Conservation (phyloP, 2,888 invertebrate species). For the Diarsia dahlii region DNA sequence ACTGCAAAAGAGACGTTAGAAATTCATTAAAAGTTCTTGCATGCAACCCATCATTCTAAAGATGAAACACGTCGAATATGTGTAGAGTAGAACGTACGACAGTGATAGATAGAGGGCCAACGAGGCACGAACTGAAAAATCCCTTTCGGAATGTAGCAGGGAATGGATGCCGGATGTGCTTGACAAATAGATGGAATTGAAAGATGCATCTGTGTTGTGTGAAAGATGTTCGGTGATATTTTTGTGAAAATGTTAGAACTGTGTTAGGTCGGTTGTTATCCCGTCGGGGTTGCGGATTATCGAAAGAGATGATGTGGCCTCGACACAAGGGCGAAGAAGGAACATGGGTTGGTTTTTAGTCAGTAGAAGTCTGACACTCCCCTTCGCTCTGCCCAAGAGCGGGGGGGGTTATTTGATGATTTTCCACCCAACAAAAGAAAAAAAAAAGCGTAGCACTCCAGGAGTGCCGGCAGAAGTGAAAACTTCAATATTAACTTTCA, state of each 20-base stretch:
- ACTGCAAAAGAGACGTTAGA: slow-evolving; percentile 20
- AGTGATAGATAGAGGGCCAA: slow-evolving; percentile 67
- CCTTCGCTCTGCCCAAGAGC: too few relatives aligned
- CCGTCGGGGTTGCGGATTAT: too few relatives aligned
- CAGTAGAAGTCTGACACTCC: too few relatives aligned
- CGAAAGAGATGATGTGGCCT: too few relatives aligned
- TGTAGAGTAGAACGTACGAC: slow-evolving; percentile 43
- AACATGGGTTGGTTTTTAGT: too few relatives aligned
- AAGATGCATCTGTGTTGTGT: slow-evolving; percentile 39
- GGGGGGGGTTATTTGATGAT: too few relatives aligned
- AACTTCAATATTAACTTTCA: too few relatives aligned
- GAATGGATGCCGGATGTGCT: slow-evolving; percentile 30
- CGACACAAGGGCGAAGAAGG: too few relatives aligned
- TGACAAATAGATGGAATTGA: slow-evolving; percentile 45
- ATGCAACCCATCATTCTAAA: slow-evolving; percentile 47
- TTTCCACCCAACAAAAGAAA: too few relatives aligned
- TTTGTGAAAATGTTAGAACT: background rate
- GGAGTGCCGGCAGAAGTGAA: too few relatives aligned
- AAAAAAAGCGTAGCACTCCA: too few relatives aligned
- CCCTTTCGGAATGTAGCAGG: slow-evolving; percentile 51
- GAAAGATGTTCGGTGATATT: slow-evolving; percentile 19
- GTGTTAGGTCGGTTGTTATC: too few relatives aligned
- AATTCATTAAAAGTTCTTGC: slow-evolving; percentile 43
- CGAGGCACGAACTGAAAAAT: slow-evolving; percentile 65
- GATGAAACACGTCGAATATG: slow-evolving; percentile 53